These are phyloP conservation scores for Leptinotarsa texana DNA, from an alignment of 1,140 invertebrate genomes.

Conservation along the genomic window DNA sequence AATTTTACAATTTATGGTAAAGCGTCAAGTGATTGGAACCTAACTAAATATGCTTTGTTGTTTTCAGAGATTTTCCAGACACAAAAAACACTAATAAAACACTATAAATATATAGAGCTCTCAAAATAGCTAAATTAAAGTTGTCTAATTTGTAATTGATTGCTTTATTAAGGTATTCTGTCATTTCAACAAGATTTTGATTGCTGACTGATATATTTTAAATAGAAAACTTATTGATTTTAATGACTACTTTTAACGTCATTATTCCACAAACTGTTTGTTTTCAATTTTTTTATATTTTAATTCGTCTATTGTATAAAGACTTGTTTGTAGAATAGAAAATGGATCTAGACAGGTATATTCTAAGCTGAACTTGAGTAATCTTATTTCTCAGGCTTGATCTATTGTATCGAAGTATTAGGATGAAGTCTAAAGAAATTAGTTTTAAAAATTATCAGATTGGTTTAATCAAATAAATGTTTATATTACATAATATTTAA, in stretches of 20 bases:
- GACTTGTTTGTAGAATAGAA: slow-evolving; percentile 6
- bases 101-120: too few species aligned
- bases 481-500: slow-evolving; percentile 16
- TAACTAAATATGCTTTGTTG: too few species aligned
- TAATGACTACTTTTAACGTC: not conserved
- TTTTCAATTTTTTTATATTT: not conserved
- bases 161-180: too few species aligned
- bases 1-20: too few species aligned
- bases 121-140: too few species aligned
- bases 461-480: slow-evolving; percentile 21
- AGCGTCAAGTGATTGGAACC: too few species aligned
- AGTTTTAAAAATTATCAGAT: slow-evolving; percentile 14
- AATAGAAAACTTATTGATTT: not conserved
- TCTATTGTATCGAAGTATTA: not conserved
- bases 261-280: not conserved
- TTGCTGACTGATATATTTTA: not conserved
- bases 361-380: not conserved
- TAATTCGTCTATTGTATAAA: slow-evolving; percentile 3
- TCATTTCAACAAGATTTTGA: not conserved
- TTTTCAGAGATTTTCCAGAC: too few species aligned
- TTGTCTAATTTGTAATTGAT: too few species aligned
- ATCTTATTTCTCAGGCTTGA: slow-evolving; percentile 11
- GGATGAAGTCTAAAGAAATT: slow-evolving; percentile 15
- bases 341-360: not conserved
- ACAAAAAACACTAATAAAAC: too few species aligned